Evolutionary conservation across 64 coral and sea anemone genomes (phyloP), one percentile per base, ranked within the genome.

Genomic region (Trachythela sp.): DNA sequence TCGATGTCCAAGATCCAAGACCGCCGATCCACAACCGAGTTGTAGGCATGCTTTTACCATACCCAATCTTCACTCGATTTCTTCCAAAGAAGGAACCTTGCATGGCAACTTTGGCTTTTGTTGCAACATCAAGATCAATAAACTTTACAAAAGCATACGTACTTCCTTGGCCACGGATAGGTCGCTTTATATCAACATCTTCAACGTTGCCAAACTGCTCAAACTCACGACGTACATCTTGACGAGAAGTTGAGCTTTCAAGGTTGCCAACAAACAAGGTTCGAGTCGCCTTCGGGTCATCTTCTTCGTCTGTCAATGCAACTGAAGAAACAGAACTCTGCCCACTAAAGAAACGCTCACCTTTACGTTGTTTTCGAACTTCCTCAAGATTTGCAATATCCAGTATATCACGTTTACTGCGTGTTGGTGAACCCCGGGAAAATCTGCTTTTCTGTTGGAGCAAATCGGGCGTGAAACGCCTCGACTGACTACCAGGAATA

Each of bases 71-170:
- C 18, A 99, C 94, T 70, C 94, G 96, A 86, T 99, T 99, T 30
- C 89, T 88, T 43, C 96, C 96, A 49, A 99, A 90, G 49, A 89
- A 91, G 43, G 93, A 89, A 58, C 93, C 96, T 91, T 99, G 96
- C 96, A 99, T 99, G 27, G 92, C 96, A 32, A 94, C 85, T 75
- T 94, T 93, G 17, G 96, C 96, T 91, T 95, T 99, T 5, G 96
- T 94, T 29, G 96, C 96, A 35, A 99, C 96, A 85, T 99, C 96
- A 77, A 99, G 96, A 88, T 99, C 93, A 58, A 94, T 92, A 91
- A 99, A 99, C 89, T 99, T 99, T 52, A 99, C 96, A 83, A 99
- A 99, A 17, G 96, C 96, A 64, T 99, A 99, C 6, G 96, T 99
- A 87, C 94, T 99, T 27, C 93, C 96, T 95, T 99, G 96, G 40